These are phyloP conservation scores for Stictocephala bisonia DNA, from an alignment of 2,888 invertebrate species.

Conservation along the genomic window DNA sequence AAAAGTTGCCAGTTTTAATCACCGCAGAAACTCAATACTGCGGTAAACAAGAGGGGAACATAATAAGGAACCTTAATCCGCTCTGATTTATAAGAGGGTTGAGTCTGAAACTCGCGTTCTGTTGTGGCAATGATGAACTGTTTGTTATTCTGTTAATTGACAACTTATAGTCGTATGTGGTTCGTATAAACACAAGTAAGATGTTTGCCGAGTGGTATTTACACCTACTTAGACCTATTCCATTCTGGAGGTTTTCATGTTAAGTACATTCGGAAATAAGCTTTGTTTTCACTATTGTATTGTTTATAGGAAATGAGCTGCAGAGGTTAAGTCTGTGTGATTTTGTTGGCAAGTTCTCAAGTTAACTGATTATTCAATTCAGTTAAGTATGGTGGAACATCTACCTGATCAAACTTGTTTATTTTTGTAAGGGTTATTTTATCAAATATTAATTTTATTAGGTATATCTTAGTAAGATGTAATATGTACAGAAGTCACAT, in stretches of 20 bases:
- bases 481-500: too few relatives aligned
- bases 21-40: conserved; percentile 15
- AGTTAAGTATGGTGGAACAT: too few relatives aligned
- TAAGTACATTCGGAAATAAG: neutral
- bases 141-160: conserved; percentile 46
- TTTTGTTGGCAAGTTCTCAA: too few relatives aligned
- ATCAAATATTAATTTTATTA: too few relatives aligned
- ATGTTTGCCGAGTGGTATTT: conserved; percentile 9
- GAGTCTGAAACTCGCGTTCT: neutral
- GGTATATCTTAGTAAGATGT: too few relatives aligned
- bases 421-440: too few relatives aligned
- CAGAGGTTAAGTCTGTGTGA: too few relatives aligned
- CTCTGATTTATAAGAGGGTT: conserved; percentile 28
- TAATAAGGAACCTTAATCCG: conserved; percentile 29
- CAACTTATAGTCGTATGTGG: conserved; percentile 50
- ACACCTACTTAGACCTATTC: conserved; percentile 29
- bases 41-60: conserved; percentile 24
- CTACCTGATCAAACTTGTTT: too few relatives aligned
- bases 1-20: conserved; percentile 33
- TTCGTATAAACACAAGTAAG: conserved; percentile 48
- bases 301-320: conserved; percentile 12
- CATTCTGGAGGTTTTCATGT: neutral
- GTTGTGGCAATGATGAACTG: neutral
- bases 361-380: too few relatives aligned
- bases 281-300: conserved; percentile 22